Evolutionary conservation across 1,140 invertebrate genomes (phyloP), one percentile per base, ranked within the genome.

Genomic region (Brachionus rubens): DNA sequence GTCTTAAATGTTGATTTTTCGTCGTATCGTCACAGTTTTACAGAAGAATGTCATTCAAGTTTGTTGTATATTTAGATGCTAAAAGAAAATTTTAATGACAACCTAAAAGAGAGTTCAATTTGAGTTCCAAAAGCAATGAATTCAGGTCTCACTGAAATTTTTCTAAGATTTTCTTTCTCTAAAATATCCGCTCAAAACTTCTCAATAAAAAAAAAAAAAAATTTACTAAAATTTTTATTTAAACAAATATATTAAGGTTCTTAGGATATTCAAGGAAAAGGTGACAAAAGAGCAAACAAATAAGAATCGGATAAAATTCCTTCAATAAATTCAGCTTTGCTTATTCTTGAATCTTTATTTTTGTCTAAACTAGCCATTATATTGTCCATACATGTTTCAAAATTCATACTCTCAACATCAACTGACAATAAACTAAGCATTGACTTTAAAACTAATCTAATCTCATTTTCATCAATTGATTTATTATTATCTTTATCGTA

Each of bases 401-500:
- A 48, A 36, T 72, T 54, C 12, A 72, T 54, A 30, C 33, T 54
- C 3, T 72, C 50, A 3, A 50, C 68, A 54, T 72, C 46, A 2
- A 72, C 68, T 30, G 46, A 48, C 24, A 72, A 50, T 6, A 72
- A 46, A 21, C 50, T 72, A 33, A 72, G 50, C 68, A 72, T 72
- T 50, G 68, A 48, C n/a, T 54, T 54, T 24, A 72, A 14, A 48
- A 72, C 68, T 5, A 72, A 33, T 7, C 46, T 46, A 24, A 72
- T 72, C 19, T 72, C 68, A 14, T 72, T 48, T 24, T 72, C 68
- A 24, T 72, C 68, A 40, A 72, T 33, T 14, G 33, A 36, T 30
- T 72, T 72, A 41, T 72, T 72, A 30, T 72, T 72, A 59, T 75
- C 72, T 41, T 54, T 43, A 30, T 75, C 72, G n/a, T 75, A 75